Evolutionary conservation across 2,888 invertebrate species (phyloP).

Genomic region (Isotomurus palustris): DNA sequence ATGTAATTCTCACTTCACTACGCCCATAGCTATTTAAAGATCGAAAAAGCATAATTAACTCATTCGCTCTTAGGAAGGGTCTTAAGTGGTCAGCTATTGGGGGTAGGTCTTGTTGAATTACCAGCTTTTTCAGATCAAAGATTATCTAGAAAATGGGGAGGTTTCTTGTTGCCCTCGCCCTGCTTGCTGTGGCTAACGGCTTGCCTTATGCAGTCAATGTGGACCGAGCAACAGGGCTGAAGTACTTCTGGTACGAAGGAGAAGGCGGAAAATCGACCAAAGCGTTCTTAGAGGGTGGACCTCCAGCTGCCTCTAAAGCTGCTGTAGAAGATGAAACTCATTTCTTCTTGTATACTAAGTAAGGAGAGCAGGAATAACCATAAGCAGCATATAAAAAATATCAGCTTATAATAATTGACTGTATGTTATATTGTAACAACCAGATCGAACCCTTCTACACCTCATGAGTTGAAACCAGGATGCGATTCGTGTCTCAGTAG

Average conservation of each 20-base stretch:
- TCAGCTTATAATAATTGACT: not conserved
- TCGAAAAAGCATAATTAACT: too few species aligned
- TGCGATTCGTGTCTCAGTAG: not conserved
- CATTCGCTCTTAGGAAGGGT: too few species aligned
- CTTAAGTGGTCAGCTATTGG: too few species aligned
- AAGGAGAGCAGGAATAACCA: too few species aligned
- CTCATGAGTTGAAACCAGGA: slow-evolving; percentile 2
- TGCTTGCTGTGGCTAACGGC: too few species aligned
- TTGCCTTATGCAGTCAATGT: not conserved
- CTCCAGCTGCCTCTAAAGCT: not conserved
- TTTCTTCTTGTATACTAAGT: slow-evolving; percentile 6
- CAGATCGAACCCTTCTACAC: not conserved
- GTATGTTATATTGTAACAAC: not conserved
- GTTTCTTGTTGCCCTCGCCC: too few species aligned
- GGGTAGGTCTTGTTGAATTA: too few species aligned
- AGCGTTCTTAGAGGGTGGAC: slow-evolving; percentile 7
- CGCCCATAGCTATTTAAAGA: too few species aligned
- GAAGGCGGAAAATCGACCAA: not conserved
- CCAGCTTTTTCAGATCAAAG: too few species aligned
- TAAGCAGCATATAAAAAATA: too few species aligned
- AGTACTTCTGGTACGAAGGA: not conserved
- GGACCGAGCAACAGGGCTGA: not conserved
- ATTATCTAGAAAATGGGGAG: too few species aligned
- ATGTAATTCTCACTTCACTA: too few species aligned
- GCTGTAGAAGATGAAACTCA: slow-evolving; percentile 6